Conservation (phyloP, 2,113 vertebrate genomes). For the Atractosteus spatula region DNA sequence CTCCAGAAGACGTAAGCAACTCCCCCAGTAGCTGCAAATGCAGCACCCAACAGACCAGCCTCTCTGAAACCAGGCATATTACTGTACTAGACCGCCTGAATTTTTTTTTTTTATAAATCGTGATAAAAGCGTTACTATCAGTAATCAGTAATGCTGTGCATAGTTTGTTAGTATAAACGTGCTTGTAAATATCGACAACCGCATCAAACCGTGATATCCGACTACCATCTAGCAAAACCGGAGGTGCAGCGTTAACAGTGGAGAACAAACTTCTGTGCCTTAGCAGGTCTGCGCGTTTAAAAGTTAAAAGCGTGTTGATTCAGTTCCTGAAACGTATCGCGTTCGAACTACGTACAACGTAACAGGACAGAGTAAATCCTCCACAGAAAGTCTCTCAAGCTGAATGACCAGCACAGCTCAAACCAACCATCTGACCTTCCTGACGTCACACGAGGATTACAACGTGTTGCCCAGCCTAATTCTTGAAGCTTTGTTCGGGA, state of each 20-base stretch:
- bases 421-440: background rate
- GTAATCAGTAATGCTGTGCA: background rate
- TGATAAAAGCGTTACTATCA: background rate
- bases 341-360: too few species aligned
- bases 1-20: slow-evolving; percentile 59
- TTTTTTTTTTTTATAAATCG: background rate
- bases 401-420: too few species aligned
- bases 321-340: too few species aligned
- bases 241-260: too few species aligned
- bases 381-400: background rate
- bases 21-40: slow-evolving; percentile 53
- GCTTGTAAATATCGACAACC: background rate
- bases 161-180: background rate
- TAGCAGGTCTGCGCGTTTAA: too few species aligned
- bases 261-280: too few species aligned
- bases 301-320: too few species aligned
- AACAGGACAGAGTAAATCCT: background rate
- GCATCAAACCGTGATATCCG: background rate
- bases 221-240: background rate
- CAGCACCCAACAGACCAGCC: slow-evolving; percentile 47
- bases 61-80: slow-evolving; percentile 53
- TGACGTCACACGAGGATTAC: slow-evolving; percentile 6
- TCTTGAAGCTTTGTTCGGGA: too few species aligned
- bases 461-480: background rate
- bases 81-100: too few species aligned